Evolutionary conservation across 1,140 invertebrate species (phyloP).

Genomic region (Zaprionus tsacasi): DNA sequence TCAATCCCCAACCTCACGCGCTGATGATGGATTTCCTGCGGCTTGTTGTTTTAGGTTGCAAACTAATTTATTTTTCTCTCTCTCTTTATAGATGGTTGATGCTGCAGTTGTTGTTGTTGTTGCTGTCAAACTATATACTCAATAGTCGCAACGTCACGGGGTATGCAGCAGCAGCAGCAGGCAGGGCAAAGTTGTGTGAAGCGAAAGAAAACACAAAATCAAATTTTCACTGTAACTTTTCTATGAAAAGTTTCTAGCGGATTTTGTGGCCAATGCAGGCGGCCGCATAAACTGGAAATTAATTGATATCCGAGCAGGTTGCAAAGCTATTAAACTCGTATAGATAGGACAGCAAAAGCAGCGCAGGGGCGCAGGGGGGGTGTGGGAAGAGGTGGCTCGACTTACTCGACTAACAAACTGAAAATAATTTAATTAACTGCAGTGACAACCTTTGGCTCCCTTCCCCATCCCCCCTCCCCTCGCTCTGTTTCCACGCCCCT

Average conservation of each 20-base stretch:
- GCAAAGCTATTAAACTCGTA: conserved; percentile 55
- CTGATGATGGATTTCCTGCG: conserved; percentile 27
- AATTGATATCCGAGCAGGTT: conserved; percentile 69
- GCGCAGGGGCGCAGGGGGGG: not conserved
- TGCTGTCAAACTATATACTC: not conserved
- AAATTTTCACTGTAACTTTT: conserved; percentile 49
- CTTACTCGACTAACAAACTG: not conserved
- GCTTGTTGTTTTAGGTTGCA: conserved; percentile 26
- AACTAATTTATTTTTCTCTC: not conserved
- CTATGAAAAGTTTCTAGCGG: conserved; percentile 43
- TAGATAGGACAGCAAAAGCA: conserved; percentile 18
- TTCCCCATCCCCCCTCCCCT: not conserved
- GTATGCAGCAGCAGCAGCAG: not conserved
- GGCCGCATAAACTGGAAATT: conserved; percentile 66
- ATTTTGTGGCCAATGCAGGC: conserved; percentile 68
- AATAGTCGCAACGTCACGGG: not conserved
- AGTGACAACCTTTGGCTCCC: not conserved
- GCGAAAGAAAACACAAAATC: conserved; percentile 37
- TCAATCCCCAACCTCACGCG: not conserved
- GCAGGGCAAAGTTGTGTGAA: conserved; percentile 17
- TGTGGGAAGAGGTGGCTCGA: not conserved
- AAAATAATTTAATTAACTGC: conserved; percentile 14
- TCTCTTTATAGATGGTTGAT: not conserved
- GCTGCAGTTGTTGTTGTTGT: not conserved
- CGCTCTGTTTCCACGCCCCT: not conserved